Evolutionary conservation across 2,888 invertebrate genomes (phyloP), one percentile per base, ranked within the genome.

Genomic region (Drosophila antonietae): DNA sequence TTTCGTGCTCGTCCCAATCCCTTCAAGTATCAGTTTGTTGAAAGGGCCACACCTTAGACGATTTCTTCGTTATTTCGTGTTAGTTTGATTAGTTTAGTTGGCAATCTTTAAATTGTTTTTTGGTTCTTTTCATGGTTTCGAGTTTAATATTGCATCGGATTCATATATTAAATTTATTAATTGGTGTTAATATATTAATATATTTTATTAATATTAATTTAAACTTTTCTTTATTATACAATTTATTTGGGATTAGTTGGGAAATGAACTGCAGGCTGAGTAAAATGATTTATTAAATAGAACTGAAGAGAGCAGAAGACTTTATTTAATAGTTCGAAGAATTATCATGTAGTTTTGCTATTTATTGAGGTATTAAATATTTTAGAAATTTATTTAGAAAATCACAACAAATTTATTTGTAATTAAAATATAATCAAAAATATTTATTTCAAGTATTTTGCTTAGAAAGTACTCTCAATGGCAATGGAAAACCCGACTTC

Each of bases 1-100:
- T 89, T 88, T 31, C 70, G 67, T 10, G 85, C 88, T 2, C 62
- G 66, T 2, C 79, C 77, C 39, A 86, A 81, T 79, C 85, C 85
- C 2, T 87, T 88, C 46, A 68, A 35, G 10, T 35, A 15, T 9
- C 41, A 15, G 14, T 56, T 43, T 15, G 33, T 7, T 1, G 12
- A 3, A 37, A 20, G 23, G 9, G n/a, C 7, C 12, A 8, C 14
- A 2, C 39, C 43, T 8, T 15, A 57, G 14, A 61, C 58, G 53
- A 28, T 33, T 20, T 8, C 0, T 47, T 55, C 15, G 55, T 47
- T n/a, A n/a, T n/a, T 47, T 72, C n/a, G 41, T 41, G n/a, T 8
- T 68, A 58, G 23, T 47, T 46, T 20, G 15, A 15, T 46, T 31
- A 18, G 14, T 31, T 41, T 2, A 10, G 49, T 52, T 28, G 28